These are phyloP conservation scores for Chaenocephalus aceratus DNA, from an alignment of 2,113 vertebrate genomes.

Conservation along the genomic window DNA sequence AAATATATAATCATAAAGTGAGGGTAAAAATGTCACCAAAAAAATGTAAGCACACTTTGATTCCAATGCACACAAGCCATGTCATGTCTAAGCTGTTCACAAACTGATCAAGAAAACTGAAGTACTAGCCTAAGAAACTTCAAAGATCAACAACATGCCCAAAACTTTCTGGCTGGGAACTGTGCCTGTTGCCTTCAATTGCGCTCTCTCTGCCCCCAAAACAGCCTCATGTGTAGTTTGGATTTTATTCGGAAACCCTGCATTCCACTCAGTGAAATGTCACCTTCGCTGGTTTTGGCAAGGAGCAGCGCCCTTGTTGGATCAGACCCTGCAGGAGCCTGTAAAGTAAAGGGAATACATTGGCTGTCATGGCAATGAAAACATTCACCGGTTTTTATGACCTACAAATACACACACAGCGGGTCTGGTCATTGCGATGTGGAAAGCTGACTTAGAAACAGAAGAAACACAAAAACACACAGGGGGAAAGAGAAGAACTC, in stretches of 20 bases:
- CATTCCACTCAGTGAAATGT: slow-evolving; percentile 34
- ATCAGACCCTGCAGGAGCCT: slow-evolving; percentile 45
- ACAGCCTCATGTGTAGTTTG: slow-evolving; percentile 35
- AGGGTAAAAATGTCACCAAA: background rate
- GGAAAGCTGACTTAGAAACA: slow-evolving; percentile 6
- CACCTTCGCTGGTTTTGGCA: slow-evolving; percentile 50
- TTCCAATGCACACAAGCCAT: background rate
- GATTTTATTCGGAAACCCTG: slow-evolving; percentile 52
- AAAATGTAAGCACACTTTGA: background rate
- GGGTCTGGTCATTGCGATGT: slow-evolving; percentile 17
- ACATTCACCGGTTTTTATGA: slow-evolving; percentile 38
- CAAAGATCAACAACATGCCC: background rate
- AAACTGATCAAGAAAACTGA: background rate
- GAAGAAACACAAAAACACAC: background rate
- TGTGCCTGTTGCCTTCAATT: slow-evolving; percentile 23
- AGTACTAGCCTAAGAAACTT: background rate
- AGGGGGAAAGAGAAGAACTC: background rate
- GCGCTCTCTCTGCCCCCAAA: slow-evolving; percentile 10
- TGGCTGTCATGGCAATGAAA: slow-evolving; percentile 47
- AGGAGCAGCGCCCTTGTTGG: slow-evolving; percentile 15
- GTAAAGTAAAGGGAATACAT: slow-evolving; percentile 52
- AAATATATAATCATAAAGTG: background rate
- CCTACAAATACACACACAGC: slow-evolving; percentile 23
- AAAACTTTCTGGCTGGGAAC: slow-evolving; percentile 1
- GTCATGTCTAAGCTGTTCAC: background rate